Conservation (phyloP, 2,797 vertebrate species). For the Arctocebus calabarensis region DNA sequence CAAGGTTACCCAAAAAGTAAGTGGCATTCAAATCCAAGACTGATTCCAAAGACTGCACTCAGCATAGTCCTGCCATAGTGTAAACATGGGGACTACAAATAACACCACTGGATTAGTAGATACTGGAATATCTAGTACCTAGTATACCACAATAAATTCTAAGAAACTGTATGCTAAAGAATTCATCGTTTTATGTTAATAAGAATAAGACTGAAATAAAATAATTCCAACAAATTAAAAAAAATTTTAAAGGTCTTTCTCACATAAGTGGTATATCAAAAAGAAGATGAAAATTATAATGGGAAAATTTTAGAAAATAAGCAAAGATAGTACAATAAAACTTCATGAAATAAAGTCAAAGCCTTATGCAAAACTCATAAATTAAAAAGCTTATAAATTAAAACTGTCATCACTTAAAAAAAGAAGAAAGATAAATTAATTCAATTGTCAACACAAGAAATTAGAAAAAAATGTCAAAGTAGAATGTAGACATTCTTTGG, state of each 20-base stretch:
- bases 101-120: background rate
- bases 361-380: background rate
- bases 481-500: background rate
- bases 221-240: background rate
- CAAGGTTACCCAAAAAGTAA: background rate
- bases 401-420: background rate
- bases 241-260: background rate
- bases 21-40: background rate
- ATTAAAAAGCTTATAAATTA: background rate
- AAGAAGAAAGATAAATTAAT: conserved; percentile 18
- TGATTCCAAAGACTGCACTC: background rate
- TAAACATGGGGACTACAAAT: background rate
- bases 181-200: background rate
- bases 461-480: background rate
- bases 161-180: background rate
- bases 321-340: background rate
- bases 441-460: background rate
- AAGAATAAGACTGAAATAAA: conserved; percentile 28
- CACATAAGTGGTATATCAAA: background rate
- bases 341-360: conserved; percentile 16
- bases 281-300: background rate
- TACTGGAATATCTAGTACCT: background rate
- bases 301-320: conserved; percentile 19
- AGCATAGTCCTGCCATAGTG: background rate
- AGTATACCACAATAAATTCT: background rate